Conservation (phyloP, 2,797 vertebrate species). For the Thripadectes ignobilis region DNA sequence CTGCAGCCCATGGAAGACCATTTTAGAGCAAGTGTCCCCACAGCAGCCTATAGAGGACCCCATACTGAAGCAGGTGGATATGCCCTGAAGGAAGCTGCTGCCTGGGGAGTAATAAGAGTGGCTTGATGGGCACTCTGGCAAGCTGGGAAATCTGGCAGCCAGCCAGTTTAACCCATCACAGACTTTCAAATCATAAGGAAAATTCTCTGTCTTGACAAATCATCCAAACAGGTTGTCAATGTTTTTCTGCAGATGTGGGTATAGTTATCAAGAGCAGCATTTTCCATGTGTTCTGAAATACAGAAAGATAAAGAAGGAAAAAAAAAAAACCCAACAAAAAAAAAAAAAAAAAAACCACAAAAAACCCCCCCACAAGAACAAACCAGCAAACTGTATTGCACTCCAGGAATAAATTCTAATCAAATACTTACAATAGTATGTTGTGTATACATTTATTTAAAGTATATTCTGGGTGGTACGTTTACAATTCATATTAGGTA, state of each 20-base stretch:
- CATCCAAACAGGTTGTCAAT: neutral
- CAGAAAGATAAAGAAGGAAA: neutral
- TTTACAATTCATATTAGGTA: neutral
- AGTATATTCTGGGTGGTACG: neutral
- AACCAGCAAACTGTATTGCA: neutral
- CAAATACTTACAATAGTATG: neutral
- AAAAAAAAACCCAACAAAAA: neutral
- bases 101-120: neutral
- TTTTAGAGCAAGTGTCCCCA: neutral
- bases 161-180: neutral
- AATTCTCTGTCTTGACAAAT: neutral
- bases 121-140: neutral
- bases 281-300: neutral
- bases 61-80: neutral
- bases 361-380: too few relatives aligned
- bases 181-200: neutral
- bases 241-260: neutral
- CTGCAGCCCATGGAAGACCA: neutral
- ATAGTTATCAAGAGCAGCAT: neutral
- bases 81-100: neutral
- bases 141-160: neutral
- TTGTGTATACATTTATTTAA: neutral
- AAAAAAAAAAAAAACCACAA: too few relatives aligned
- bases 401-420: neutral
- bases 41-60: neutral